Conservation (phyloP, 2,113 vertebrate genomes). For the Semicossyphus pulcher region DNA sequence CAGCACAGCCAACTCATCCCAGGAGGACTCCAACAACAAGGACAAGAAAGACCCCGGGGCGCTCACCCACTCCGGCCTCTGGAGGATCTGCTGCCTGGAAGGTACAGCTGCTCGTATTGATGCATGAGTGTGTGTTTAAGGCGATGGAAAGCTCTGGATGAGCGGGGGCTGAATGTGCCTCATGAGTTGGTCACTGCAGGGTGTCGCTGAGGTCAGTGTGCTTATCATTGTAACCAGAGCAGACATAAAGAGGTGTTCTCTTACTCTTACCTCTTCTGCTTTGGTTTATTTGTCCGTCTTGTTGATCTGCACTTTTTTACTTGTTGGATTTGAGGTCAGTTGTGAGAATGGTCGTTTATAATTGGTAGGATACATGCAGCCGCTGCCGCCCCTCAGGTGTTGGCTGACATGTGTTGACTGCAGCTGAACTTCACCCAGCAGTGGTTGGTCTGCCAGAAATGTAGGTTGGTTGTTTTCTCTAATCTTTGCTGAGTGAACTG, state of each 20-base stretch:
- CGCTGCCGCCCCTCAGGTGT: too few species aligned
- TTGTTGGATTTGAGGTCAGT: neutral
- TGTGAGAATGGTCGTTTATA: neutral
- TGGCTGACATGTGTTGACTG: too few species aligned
- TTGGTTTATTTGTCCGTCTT: neutral
- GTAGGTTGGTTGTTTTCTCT: too few species aligned
- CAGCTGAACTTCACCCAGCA: too few species aligned
- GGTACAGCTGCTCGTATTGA: conserved; percentile 71
- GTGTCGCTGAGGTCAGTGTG: conserved; percentile 9
- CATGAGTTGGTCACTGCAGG: conserved; percentile 1
- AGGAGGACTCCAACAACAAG: conserved; percentile 86
- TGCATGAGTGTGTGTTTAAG: neutral
- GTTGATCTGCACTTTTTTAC: neutral
- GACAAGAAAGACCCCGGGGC: conserved; percentile 92
- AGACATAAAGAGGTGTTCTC: conserved; percentile 51
- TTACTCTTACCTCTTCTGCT: neutral
- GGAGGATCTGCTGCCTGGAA: conserved; percentile 96
- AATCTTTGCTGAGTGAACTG: too few species aligned
- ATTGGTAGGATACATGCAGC: too few species aligned
- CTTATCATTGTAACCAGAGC: conserved; percentile 23
- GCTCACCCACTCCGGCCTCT: conserved; percentile 93
- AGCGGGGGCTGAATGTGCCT: neutral
- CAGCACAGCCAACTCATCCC: conserved; percentile 89
- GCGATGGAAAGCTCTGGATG: neutral
- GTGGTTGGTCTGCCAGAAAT: too few species aligned